These are phyloP conservation scores for Malacoraja senta DNA, from an alignment of 2,797 vertebrate genomes.

Conservation along the genomic window DNA sequence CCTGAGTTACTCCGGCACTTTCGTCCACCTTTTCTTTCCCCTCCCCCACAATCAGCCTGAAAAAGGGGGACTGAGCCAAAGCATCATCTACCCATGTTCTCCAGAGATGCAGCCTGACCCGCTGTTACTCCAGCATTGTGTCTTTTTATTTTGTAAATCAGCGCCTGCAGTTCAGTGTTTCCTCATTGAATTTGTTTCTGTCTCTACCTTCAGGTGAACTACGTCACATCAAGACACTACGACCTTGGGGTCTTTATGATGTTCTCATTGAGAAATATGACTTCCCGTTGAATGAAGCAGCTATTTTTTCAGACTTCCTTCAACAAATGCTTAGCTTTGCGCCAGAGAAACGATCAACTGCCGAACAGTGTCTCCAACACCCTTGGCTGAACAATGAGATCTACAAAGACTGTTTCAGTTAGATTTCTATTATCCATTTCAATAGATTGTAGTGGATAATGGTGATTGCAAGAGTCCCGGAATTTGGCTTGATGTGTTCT, in stretches of 20 bases:
- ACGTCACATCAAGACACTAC: conserved; percentile 54
- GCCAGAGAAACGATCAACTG: conserved; percentile 63
- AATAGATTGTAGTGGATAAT: not conserved
- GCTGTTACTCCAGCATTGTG: no score
- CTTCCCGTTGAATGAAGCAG: conserved; percentile 56
- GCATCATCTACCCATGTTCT: no score
- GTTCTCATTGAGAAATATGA: conserved; percentile 67
- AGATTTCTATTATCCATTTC: not conserved
- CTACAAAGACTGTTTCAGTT: not conserved
- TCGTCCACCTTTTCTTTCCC: no score
- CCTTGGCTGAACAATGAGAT: conserved; percentile 58
- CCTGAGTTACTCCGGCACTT: no score
- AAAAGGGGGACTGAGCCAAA: no score
- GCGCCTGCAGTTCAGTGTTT: no score
- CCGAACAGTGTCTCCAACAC: conserved; percentile 67
- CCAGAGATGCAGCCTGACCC: no score
- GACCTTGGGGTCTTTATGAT: conserved; percentile 60
- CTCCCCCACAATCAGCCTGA: no score
- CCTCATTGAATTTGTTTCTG: not conserved
- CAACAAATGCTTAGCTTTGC: conserved; percentile 64
- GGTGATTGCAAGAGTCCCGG: not conserved
- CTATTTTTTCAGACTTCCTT: conserved; percentile 63
- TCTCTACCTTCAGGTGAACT: conserved; percentile 60
- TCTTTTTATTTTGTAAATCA: no score
- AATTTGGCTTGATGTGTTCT: not conserved